Evolutionary conservation across 2,888 invertebrate genomes (phyloP).

Genomic region (Drosophila fungiperda): DNA sequence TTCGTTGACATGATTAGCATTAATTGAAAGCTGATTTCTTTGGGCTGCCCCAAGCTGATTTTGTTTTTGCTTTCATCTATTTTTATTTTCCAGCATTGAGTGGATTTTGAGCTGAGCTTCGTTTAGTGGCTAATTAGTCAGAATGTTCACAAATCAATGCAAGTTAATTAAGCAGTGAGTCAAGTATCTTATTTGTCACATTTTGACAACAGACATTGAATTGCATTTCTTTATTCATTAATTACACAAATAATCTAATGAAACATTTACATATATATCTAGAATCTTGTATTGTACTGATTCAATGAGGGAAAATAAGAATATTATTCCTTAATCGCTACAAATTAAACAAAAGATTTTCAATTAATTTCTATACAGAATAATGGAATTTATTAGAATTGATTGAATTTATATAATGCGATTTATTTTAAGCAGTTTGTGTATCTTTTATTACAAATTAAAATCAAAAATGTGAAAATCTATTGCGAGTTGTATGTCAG

Average conservation of each 20-base stretch:
- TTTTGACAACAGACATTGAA: not conserved
- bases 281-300: no score
- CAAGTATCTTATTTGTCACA: not conserved
- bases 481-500: not conserved
- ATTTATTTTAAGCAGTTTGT: not conserved
- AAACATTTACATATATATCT: not conserved
- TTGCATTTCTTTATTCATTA: constrained; percentile 12
- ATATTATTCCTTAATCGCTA: not conserved
- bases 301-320: not conserved
- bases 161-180: not conserved
- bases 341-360: not conserved
- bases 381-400: not conserved
- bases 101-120: constrained; percentile 44
- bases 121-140: constrained; percentile 49
- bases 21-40: constrained; percentile 73
- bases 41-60: constrained; percentile 33
- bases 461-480: no score
- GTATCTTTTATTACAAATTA: not conserved
- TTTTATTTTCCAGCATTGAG: constrained; percentile 8
- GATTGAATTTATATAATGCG: not conserved
- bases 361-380: not conserved
- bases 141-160: constrained; percentile 31
- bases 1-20: constrained; percentile 72
- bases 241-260: not conserved
- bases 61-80: constrained; percentile 43